Evolutionary conservation across 92 coral and sea anemone genomes (phyloP), one percentile per base, ranked within the genome.

Genomic region (Parazoanthus atlanticus): DNA sequence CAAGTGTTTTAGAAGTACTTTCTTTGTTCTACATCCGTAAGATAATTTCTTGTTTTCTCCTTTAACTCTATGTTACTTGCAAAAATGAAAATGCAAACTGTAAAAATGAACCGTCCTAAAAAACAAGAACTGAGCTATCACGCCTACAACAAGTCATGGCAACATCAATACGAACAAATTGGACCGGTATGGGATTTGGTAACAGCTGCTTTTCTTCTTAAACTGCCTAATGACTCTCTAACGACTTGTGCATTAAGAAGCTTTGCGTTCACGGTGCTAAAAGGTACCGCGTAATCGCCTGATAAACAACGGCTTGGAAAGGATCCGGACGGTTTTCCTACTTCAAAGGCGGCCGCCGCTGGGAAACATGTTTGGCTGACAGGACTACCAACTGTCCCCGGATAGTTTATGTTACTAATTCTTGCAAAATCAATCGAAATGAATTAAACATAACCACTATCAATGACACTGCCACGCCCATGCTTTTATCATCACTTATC

Each of bases 191-290:
- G 69, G 28, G 69, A 61, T 21, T 61, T 23, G 69, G 69, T 61
- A 61, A 61, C 69, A 61, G 69, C 69, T 61, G 69, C 69, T 61
- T 61, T 61, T 21, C 69, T 61, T 21, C 38, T 72, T 72, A 72
- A 72, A 72, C 33, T 29, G 7, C 23, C 76, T 72, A 72, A 72
- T 32, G 34, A 72, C 17, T 72, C 34, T 72, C n/a, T 72, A 72
- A 72, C 76, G 33, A 32, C 76, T 71, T 32, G 76, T 71, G 38
- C 76, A 71, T 71, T 71, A 71, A 71, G 76, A 15, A 71, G 76
- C 76, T 71, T 71, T 71, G 69, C 28, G 8, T 19, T 61, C 28
- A 61, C 69, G 69, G 69, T 61, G 69, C 36, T 71, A 28, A 71
- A 71, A 71, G 76, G 76, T 13, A 71, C 76, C 76, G 76, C 76